Evolutionary conservation across 2,888 invertebrate species (phyloP).

Genomic region (Ptilodon capucinus): DNA sequence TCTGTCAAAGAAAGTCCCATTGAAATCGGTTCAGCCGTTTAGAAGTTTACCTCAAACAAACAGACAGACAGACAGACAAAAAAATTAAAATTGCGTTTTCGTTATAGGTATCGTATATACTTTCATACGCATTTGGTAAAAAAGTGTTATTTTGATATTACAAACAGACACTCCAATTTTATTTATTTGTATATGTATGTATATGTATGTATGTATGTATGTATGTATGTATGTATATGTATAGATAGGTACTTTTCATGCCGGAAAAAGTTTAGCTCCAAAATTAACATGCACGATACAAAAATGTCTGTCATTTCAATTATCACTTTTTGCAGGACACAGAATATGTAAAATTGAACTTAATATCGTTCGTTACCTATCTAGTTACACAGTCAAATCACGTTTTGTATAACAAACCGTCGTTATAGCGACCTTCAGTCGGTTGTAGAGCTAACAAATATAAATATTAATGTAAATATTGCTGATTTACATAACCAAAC

Average conservation of each 20-base stretch:
- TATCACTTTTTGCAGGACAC: not conserved
- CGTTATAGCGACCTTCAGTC: slow-evolving; percentile 27
- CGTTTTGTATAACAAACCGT: slow-evolving; percentile 22
- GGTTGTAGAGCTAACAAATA: slow-evolving; percentile 19
- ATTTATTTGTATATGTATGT: no score
- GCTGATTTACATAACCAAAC: slow-evolving; percentile 11
- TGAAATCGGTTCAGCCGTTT: no score
- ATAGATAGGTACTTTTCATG: not conserved
- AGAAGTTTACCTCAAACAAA: no score
- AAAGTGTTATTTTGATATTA: no score
- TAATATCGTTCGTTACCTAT: slow-evolving; percentile 5
- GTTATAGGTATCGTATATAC: no score
- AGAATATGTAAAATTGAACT: not conserved
- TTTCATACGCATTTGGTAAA: no score
- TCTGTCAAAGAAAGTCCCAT: no score
- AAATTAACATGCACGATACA: not conserved
- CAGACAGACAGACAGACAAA: no score
- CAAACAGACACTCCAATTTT: no score
- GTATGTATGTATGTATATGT: no score
- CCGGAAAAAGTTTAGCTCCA: not conserved
- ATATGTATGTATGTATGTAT: no score
- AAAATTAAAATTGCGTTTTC: no score
- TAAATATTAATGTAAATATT: slow-evolving; percentile 25
- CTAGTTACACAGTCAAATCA: slow-evolving; percentile 27
- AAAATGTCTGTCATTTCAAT: not conserved